These are phyloP conservation scores for Trididemnum miniatum DNA, from an alignment of 23 tunicate species.

Conservation along the genomic window DNA sequence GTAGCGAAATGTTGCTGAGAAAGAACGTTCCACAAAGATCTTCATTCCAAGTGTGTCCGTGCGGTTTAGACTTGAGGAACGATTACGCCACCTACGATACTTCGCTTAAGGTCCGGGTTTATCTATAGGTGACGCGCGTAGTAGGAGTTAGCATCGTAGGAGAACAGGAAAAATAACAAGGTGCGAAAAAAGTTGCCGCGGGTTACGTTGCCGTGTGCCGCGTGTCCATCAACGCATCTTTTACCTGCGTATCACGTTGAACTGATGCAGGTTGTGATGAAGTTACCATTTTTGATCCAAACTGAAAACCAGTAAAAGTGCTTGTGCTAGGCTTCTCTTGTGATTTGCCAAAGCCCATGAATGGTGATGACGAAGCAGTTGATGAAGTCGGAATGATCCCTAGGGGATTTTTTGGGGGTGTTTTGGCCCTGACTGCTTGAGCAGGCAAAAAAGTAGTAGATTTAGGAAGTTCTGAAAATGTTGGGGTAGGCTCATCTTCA, in stretches of 20 bases:
- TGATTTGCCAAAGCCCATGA: constrained; percentile 31
- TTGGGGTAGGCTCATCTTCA: background rate
- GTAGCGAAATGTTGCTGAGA: too few relatives aligned
- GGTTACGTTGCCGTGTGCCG: too few relatives aligned
- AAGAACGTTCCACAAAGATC: too few relatives aligned
- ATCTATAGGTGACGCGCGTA: too few relatives aligned
- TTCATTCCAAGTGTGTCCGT: too few relatives aligned
- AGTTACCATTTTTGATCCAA: constrained; percentile 30
- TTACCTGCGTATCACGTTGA: background rate
- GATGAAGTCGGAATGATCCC: background rate
- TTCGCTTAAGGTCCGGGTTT: too few relatives aligned
- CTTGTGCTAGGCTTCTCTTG: background rate
- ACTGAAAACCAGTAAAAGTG: constrained; percentile 31
- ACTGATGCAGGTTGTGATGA: constrained; percentile 4
- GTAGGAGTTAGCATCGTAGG: too few relatives aligned
- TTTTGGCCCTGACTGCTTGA: constrained; percentile 4
- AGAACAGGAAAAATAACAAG: too few relatives aligned
- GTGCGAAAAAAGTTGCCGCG: too few relatives aligned
- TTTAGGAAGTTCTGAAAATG: background rate
- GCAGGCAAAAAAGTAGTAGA: background rate
- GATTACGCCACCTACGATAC: too few relatives aligned
- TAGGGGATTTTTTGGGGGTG: constrained; percentile 40
- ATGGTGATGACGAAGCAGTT: constrained; percentile 28
- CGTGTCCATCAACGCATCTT: background rate
- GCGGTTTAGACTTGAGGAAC: too few relatives aligned